Conservation (phyloP, 1,140 invertebrate species). For the Anadara kagoshimensis region DNA sequence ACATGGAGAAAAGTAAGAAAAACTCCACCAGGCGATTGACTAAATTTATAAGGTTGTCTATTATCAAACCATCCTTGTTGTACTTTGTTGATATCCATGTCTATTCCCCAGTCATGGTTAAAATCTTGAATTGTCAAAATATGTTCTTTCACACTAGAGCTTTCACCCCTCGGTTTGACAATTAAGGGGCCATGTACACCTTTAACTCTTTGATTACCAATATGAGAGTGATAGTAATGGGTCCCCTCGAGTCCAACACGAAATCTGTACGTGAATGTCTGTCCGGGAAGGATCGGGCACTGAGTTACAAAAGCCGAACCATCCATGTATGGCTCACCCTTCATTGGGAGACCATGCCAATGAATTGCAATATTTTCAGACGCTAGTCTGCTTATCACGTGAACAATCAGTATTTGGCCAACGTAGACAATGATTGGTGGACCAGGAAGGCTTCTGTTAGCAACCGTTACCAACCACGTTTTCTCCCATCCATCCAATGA, state of each 20-base stretch:
- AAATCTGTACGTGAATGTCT: slow-evolving; percentile 84
- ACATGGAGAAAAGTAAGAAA: too few species aligned
- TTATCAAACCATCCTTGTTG: slow-evolving; percentile 46
- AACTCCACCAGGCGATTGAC: slow-evolving; percentile 38
- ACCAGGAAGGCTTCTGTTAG: slow-evolving; percentile 65
- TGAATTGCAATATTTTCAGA: slow-evolving; percentile 89
- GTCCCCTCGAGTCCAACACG: slow-evolving; percentile 36
- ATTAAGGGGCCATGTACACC: slow-evolving; percentile 49
- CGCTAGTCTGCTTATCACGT: slow-evolving; percentile 87
- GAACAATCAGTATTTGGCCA: slow-evolving; percentile 88
- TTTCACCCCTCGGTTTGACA: slow-evolving; percentile 24
- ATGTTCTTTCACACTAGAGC: slow-evolving; percentile 33
- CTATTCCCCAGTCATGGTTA: slow-evolving; percentile 31
- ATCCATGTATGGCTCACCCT: slow-evolving; percentile 89
- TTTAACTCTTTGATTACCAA: slow-evolving; percentile 41
- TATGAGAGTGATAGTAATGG: slow-evolving; percentile 49
- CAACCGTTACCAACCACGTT: slow-evolving; percentile 72
- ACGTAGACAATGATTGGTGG: slow-evolving; percentile 83
- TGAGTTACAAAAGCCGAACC: slow-evolving; percentile 94
- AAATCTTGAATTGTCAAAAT: slow-evolving; percentile 58
- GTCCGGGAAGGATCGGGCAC: slow-evolving; percentile 88
- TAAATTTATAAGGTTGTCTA: slow-evolving; percentile 21
- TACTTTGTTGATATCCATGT: slow-evolving; percentile 51
- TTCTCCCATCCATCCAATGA: slow-evolving; percentile 60
- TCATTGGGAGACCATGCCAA: slow-evolving; percentile 89